These are phyloP conservation scores for Sycophaga agraensis DNA, from an alignment of 1,140 invertebrate genomes.

Conservation along the genomic window DNA sequence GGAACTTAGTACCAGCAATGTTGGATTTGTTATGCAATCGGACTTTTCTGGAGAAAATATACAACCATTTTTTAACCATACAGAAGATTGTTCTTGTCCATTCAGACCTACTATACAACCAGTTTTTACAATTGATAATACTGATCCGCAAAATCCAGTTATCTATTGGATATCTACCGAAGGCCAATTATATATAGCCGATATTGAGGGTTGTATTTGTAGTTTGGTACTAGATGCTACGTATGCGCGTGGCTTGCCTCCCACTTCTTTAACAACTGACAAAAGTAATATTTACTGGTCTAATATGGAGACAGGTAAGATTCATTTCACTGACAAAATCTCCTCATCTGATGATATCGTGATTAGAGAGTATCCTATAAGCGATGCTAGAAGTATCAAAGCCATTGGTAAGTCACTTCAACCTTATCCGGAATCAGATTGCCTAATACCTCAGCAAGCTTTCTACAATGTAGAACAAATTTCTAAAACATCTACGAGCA, in stretches of 20 bases:
- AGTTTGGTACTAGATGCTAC: conserved; percentile 59
- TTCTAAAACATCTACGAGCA: conserved; percentile 62
- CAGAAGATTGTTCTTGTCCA: conserved; percentile 51
- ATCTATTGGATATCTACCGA: conserved; percentile 67
- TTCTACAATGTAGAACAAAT: conserved; percentile 57
- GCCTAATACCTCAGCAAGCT: conserved; percentile 65
- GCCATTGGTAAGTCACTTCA: conserved; percentile 74
- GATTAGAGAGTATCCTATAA: conserved; percentile 32
- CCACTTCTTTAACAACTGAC: conserved; percentile 66
- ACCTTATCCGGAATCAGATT: conserved; percentile 71
- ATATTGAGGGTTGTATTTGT: conserved; percentile 71
- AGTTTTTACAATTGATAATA: conserved; percentile 68
- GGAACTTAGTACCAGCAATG: conserved; percentile 56
- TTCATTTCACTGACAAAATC: conserved; percentile 68
- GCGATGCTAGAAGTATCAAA: conserved; percentile 60
- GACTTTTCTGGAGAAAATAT: conserved; percentile 61
- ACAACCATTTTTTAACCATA: conserved; percentile 63
- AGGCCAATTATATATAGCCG: conserved; percentile 65
- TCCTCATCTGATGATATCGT: not conserved
- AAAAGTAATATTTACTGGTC: conserved; percentile 72
- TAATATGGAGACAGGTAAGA: conserved; percentile 60
- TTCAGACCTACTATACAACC: conserved; percentile 60
- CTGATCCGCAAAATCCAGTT: conserved; percentile 59
- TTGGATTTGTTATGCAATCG: conserved; percentile 66
- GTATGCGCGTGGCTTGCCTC: conserved; percentile 53